Base-by-base conservation (phyloP, 2,113 vertebrate genomes). In the Podiceps cristatus region DNA sequence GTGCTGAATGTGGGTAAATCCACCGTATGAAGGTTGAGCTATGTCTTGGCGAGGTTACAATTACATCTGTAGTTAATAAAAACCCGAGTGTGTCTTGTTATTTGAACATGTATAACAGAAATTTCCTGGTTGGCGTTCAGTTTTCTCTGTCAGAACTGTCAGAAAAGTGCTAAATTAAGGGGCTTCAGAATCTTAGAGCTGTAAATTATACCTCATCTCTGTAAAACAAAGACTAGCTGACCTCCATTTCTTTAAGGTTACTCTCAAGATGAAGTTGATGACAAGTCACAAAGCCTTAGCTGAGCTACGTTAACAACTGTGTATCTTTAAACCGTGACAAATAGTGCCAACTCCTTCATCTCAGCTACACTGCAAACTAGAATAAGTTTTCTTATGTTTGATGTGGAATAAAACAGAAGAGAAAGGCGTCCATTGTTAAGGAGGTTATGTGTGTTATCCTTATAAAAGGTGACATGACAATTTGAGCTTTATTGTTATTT, bases 61-160 rank as follows among this genome's bases (percentile, higher is more conserved):
- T 8, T 25, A 7, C 35, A 19, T 9, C 27, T 23, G 1, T 18
- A 29, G 8, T 53, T 73, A n/a, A 40, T 6, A n/a, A 52, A 56
- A 82, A 58, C 19, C 55, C 13, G 11, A 45, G 17, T 1, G 0
- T 0, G 1, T 64, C 35, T 59, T 4, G 27, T 8, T 16, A 1
- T 33, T 76, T 37, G 9, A 72, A 44, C 13, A 8, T 0, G 1
- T 12, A 12, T n/a, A 73, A 17, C 29, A 27, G 35, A 37, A n/a
- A 66, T 62, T 7, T 71, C 72, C 59, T 77, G 55, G 20, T 20
- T 42, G 68, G 37, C 5, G 35, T 62, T 80, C 47, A 27, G 18
- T 5, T 47, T 80, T 44, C 56, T 69, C 49, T 49, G 35, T 83
- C 44, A 5, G 50, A 49, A 86, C 58, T 71, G 63, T 45, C 68